Evolutionary conservation across 2,888 invertebrate genomes (phyloP).

Genomic region (Acanthococcus lagerstroemiae): DNA sequence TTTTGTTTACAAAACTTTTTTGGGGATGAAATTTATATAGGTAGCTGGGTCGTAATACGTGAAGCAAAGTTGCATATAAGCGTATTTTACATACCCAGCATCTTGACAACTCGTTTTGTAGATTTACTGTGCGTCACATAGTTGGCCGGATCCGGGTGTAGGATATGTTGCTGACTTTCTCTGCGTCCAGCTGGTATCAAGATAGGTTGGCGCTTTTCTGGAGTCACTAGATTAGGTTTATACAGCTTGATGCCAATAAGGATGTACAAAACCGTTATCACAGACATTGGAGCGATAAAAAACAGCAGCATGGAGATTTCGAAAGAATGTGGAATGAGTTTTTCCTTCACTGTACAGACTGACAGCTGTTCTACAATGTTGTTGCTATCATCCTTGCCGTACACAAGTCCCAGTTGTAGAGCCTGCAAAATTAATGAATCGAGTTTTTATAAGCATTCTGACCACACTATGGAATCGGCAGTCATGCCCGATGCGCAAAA

Average conservation of each 20-base stretch:
- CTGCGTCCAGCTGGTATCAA: conserved; percentile 26
- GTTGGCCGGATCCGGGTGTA: conserved; percentile 1
- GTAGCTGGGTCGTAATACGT: too few species aligned
- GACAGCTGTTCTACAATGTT: conserved; percentile 44
- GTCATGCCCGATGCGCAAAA: too few species aligned
- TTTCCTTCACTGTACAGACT: conserved; percentile 52
- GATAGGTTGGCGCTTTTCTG: conserved; percentile 1
- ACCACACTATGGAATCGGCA: too few species aligned
- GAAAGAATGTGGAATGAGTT: conserved; percentile 47
- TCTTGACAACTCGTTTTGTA: conserved; percentile 58
- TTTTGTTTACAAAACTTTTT: too few species aligned
- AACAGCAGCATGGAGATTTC: conserved; percentile 53
- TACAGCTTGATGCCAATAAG: conserved; percentile 46
- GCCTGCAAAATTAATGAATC: conserved; percentile 34
- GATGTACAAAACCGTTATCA: conserved; percentile 51
- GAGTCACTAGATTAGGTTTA: conserved; percentile 42
- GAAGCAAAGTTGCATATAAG: too few species aligned
- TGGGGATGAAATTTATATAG: too few species aligned
- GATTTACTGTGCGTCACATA: conserved; percentile 43
- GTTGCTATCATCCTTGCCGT: conserved; percentile 42
- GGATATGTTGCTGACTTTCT: conserved; percentile 38
- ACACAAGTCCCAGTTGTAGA: conserved; percentile 50
- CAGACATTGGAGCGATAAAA: conserved; percentile 52
- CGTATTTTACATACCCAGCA: conserved; percentile 62
- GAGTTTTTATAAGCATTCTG: background rate